Base-by-base conservation (phyloP, 1,140 invertebrate genomes). In the Plectrocnemia conspersa region DNA sequence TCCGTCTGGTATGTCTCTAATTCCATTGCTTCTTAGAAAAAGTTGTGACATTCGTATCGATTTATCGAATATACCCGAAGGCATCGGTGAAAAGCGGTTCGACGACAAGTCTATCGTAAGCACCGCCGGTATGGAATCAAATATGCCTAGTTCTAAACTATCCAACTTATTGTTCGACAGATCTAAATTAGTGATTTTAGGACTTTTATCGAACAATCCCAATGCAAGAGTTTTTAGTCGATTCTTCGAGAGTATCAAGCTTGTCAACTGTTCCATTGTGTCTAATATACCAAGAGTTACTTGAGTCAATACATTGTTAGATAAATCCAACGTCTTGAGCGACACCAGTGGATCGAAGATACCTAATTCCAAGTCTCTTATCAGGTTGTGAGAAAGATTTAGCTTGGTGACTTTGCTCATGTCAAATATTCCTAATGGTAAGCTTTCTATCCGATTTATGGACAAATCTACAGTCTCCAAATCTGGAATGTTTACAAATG, bases 21-120 rank as follows among this genome's bases (percentile, higher is more conserved):
- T 49, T 0, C 13, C 46, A 23, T 61, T 61, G 3, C 52, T 46
- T 2, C 50, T 21, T 13, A 61, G 46, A 40, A 38, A 16, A 16
- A 61, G 32, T n/a, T 38, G 18, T 6, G 3, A 32, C 0, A 61
- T 15, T 18, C 16, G 6, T 15, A 10, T 46, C 11, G 29, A 42
- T 32, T 50, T 33, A 41, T 61, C 59, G 46, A 61, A 61, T 10
- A 61, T 61, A 32, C 59, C 59, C 9, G 49, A 54, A 1, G 50
- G 50, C 50, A 61, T 61, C 2, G 22, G n/a, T 16, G 29, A 13
- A 41, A 61, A 61, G 27, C 46, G 23, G 29, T 38, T 49, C 7
- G 16, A 33, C 13, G 50, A n/a, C 21, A 61, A 23, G 38, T 54
- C 46, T 1, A 61, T n/a, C 3, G 21, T 49, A 6, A 27, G 9